These are phyloP conservation scores for Felis catus DNA, from an alignment of 2,113 vertebrate genomes.

Conservation along the genomic window F.catus_Fca126_mat1.0 CM031412.1:237738501-237739000, in stretches of 20 bases:
- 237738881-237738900: fast-evolving
- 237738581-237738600: fast-evolving
- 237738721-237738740: not conserved
- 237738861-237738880: not conserved
- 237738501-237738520: fast-evolving
- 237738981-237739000: not conserved
- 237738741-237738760: not conserved
- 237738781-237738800: not conserved
- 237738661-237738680: too few species aligned
- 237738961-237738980: not conserved
- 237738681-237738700: too few species aligned
- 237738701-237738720: not conserved
- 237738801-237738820: not conserved
- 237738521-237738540: fast-evolving
- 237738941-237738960: fast-evolving
- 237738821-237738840: not conserved
- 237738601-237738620: not conserved
- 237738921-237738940: fast-evolving
- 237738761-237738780: not conserved
- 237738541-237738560: fast-evolving
- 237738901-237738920: fast-evolving
- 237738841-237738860: not conserved
- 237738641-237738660: not conserved
- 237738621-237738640: not conserved
- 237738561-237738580: fast-evolving